Evolutionary conservation across 1,140 invertebrate genomes (phyloP).

Genomic region (Meloidogyne exigua): DNA sequence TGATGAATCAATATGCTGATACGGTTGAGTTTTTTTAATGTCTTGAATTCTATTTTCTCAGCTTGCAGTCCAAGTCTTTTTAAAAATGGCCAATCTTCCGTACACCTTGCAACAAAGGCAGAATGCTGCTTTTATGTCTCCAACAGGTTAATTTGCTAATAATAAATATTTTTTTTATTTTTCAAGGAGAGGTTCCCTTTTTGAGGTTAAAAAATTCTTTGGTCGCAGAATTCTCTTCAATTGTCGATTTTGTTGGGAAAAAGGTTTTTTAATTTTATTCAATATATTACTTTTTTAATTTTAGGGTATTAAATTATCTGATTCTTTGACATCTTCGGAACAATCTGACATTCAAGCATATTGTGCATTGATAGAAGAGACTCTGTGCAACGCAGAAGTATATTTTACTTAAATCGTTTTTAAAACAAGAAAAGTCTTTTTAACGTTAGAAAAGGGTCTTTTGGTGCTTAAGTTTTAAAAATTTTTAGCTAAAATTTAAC

Average conservation of each 20-base stretch:
- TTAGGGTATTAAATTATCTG: constrained; percentile 73
- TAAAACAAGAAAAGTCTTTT: no score
- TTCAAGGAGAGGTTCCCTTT: constrained; percentile 79
- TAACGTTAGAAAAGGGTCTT: no score
- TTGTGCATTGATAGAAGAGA: constrained; percentile 70
- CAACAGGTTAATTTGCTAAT: constrained; percentile 73
- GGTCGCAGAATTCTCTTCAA: constrained; percentile 83
- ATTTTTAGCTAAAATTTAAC: no score
- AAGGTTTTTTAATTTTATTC: constrained; percentile 69
- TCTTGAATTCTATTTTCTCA: constrained; percentile 17
- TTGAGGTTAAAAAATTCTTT: constrained; percentile 83
- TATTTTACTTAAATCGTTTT: no score
- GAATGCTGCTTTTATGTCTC: constrained; percentile 94
- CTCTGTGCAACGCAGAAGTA: constrained; percentile 57
- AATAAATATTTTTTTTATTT: constrained; percentile 26
- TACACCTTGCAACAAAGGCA: constrained; percentile 73
- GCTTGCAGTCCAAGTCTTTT: constrained; percentile 70
- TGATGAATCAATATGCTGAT: constrained; percentile 60
- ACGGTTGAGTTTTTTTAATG: constrained; percentile 6
- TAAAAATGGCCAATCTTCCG: constrained; percentile 85
- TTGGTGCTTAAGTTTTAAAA: no score
- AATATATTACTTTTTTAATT: not conserved
- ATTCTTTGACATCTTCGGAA: constrained; percentile 73
- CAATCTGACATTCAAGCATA: constrained; percentile 90
- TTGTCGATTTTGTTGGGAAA: constrained; percentile 80